Evolutionary conservation across 1,140 invertebrate genomes (phyloP).

Genomic region (Hyles vespertilio): DNA sequence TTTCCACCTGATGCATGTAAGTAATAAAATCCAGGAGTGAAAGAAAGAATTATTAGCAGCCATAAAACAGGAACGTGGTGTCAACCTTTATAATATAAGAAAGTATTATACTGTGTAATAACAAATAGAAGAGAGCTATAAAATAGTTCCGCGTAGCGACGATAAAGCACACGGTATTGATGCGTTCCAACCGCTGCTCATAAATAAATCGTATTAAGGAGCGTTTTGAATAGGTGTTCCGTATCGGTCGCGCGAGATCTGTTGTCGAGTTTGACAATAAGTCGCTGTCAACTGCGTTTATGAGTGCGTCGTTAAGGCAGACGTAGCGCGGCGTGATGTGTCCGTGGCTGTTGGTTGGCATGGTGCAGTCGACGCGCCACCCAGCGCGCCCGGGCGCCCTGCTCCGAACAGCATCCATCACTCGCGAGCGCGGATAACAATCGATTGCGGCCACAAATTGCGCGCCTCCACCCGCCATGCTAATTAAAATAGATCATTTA

Average conservation of each 20-base stretch:
- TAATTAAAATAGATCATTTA: constrained; percentile 9
- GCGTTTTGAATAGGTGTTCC: constrained; percentile 48
- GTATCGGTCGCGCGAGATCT: constrained; percentile 48
- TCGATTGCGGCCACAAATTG: constrained; percentile 33
- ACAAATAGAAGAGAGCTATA: constrained; percentile 34
- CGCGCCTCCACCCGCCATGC: constrained; percentile 4
- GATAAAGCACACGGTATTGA: constrained; percentile 43
- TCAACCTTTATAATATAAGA: constrained; percentile 43
- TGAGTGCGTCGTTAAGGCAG: constrained; percentile 46
- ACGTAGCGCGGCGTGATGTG: constrained; percentile 28
- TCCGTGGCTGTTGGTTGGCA: too few relatives aligned
- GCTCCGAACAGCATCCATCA: constrained; percentile 64
- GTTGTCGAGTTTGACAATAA: constrained; percentile 51
- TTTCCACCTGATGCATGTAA: too few relatives aligned
- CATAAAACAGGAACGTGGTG: constrained; percentile 56
- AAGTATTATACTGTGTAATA: constrained; percentile 47
- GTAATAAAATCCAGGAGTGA: constrained; percentile 44
- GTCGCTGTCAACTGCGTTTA: constrained; percentile 52
- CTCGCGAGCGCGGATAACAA: constrained; percentile 33
- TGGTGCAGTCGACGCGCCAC: constrained; percentile 32
- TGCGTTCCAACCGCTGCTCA: constrained; percentile 40
- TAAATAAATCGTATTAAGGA: constrained; percentile 71
- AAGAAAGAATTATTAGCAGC: constrained; percentile 59
- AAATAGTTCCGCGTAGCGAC: constrained; percentile 18
- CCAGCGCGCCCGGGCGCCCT: constrained; percentile 34